Base-by-base conservation (phyloP, 2,888 invertebrate species). In the Drosophila stalkeri region DNA sequence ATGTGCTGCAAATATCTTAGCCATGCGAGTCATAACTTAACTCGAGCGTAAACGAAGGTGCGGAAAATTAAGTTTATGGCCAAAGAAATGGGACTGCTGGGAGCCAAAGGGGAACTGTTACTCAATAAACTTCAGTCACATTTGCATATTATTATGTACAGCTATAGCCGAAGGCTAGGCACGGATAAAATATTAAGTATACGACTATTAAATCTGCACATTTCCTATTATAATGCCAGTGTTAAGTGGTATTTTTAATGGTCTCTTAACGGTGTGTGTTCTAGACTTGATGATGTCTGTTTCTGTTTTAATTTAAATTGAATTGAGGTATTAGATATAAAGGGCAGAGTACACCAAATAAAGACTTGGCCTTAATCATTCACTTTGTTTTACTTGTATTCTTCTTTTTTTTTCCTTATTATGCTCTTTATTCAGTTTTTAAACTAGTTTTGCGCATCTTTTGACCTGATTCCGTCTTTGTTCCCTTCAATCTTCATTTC, bases 381-480 rank as follows among this genome's bases (percentile, higher is more conserved):
- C 3, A 11, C 18, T 33, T 11, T 27, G 16, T 27, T 16, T 27
- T 4, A 16, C 27, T 16, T 47, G 16, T 4, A 4, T 47, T 5
- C 16, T 16, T 47, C 4, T 3, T 2, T 31, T 37, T 31, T 37
- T 20, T 12, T 27, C n/a, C 2, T 27, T 47, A 2, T 18, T 5
- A 11, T 18, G 2, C 47, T 23, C 57, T 27, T 56, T 57, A 44
- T 43, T 23, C 11, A 23, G 27, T 37, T 63, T 14, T 47, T 18
- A 12, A 47, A 64, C 63, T 47, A 47, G 47, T 11, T 37, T 47
- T 16, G 27, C 46, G 37, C 54, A 59, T 77, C 52, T 61, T 65
- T 61, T 16, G 33, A 66, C 49, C 75, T 65, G 43, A 75, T 75
- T 79, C 66, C 75, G 69, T 66, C 60, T 39, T 63, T 55, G 51